Base-by-base conservation (phyloP, 2,888 invertebrate genomes). In the Monochamus alternatus region DNA sequence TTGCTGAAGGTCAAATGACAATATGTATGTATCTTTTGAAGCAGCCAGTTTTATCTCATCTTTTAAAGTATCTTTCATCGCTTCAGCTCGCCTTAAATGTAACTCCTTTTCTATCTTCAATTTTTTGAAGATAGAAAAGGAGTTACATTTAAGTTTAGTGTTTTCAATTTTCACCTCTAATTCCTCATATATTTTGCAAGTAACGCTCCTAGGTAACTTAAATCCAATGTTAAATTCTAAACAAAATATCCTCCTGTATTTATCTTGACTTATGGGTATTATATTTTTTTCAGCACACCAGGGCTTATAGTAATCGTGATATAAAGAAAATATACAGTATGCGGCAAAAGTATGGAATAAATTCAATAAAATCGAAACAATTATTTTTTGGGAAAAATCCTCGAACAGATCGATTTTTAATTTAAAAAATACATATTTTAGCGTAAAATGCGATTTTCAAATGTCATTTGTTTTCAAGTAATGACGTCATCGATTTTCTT, bases 151-250 rank as follows among this genome's bases (percentile, higher is more conserved):
- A n/a, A n/a, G n/a, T n/a, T n/a, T n/a, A n/a, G 5, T 30, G 31
- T 59, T 22, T 59, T 59, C 59, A 9, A 59, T 5, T 30, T 59
- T 59, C 22, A 59, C 59, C 2, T 59, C 1, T 59, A 59, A 10
- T 59, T 51, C 66, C 52, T 73, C 75, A 59, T 59, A 74, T 64
- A 75, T 78, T 76, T 78, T 73, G 66, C 80, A 80, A 22, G 78
- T 81, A 63, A 80, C 80, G n/a, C 60, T 78, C 75, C 76, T 78
- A 32, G 81, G 80, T 22, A 81, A 60, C 62, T 77, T 79, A 72
- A 81, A 81, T 32, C 78, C 78, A 12, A 81, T 81, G 65, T 81
- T 80, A 71, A 47, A 80, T 64, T 80, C 70, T 9, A 51, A 68
- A 52, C 75, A 76, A 62, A 77, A 79, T 31, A 77, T 51, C 12